Percentiles rank a stretch among this genome's conserved stretches.
phyloP scores from a whole-genome alignment of 2,888 invertebrate species.

The Xanthorhoe designata region DNA sequence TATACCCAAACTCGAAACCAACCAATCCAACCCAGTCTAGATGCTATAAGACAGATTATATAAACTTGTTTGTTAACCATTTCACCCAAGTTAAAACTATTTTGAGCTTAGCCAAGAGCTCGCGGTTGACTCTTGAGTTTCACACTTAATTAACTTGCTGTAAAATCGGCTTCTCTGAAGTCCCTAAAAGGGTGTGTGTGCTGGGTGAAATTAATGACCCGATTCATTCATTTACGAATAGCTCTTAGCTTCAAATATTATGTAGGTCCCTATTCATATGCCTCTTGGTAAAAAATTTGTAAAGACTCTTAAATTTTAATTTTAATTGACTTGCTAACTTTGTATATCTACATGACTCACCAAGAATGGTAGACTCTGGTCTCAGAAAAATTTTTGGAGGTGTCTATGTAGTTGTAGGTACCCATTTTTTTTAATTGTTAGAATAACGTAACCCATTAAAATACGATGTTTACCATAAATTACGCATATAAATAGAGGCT shows the following conservation, averaged over 20 bases:
- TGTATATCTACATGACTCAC: too few species aligned
- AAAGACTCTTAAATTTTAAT: too few species aligned
- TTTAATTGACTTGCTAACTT: too few species aligned
- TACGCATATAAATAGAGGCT: too few species aligned
- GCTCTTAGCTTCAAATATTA: not conserved
- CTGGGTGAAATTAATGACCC: constrained; percentile 4
- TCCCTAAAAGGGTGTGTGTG: constrained; percentile 8
- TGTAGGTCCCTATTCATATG: not conserved
- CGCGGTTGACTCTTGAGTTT: constrained; percentile 41
- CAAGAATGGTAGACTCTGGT: too few species aligned
- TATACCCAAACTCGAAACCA: constrained; percentile 5
- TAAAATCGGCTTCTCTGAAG: constrained; percentile 33
- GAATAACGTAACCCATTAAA: too few species aligned
- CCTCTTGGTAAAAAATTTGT: too few species aligned
- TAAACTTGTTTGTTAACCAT: constrained; percentile 34
- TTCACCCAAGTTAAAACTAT: constrained; percentile 40
- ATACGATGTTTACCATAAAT: too few species aligned
- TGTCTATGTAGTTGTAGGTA: too few species aligned
- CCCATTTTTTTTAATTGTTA: too few species aligned
- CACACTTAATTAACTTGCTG: constrained; percentile 45
- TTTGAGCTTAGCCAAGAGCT: constrained; percentile 37
- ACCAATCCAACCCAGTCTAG: constrained; percentile 9
- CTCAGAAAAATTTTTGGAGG: too few species aligned
- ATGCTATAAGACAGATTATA: constrained; percentile 12
- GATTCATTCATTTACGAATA: constrained; percentile 2